Conservation (phyloP, 2,797 vertebrate species). For the Coilia nasus region DNA sequence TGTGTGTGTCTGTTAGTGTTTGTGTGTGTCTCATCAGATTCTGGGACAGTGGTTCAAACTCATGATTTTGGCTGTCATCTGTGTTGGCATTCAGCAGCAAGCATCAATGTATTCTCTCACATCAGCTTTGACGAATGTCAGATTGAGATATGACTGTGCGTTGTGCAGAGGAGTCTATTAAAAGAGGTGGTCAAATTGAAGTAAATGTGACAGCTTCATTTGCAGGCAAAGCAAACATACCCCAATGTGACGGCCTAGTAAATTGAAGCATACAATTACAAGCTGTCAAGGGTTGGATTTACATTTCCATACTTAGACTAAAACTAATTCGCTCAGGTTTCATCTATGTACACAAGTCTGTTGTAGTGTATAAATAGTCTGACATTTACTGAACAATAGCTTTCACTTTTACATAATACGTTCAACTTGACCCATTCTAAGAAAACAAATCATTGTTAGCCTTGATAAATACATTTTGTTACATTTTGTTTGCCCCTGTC, state of each 20-base stretch:
- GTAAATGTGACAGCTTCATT: slow-evolving; percentile 1
- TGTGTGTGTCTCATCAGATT: not conserved
- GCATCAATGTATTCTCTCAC: slow-evolving; percentile 13
- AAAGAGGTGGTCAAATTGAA: not conserved
- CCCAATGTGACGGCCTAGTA: not conserved
- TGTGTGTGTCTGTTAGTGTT: not conserved
- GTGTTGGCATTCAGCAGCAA: slow-evolving; percentile 27
- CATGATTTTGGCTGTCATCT: slow-evolving; percentile 34
- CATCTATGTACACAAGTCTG: slow-evolving; percentile 4
- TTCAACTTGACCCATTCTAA: not conserved
- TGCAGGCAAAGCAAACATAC: slow-evolving; percentile 13
- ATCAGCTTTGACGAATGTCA: not conserved
- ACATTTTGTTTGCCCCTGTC: not conserved
- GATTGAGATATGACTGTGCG: slow-evolving; percentile 24
- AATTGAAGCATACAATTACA: slow-evolving; percentile 16
- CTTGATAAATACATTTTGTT: not conserved
- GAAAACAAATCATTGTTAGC: not conserved
- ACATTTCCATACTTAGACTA: slow-evolving; percentile 8
- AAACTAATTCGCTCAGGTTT: not conserved
- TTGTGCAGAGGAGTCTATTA: slow-evolving; percentile 14
- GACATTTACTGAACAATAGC: not conserved
- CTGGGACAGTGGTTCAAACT: slow-evolving; percentile 11
- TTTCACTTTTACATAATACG: not conserved
- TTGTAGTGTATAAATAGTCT: not conserved
- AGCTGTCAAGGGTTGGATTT: slow-evolving; percentile 3